Evolutionary conservation across 2,113 vertebrate genomes (phyloP).

Genomic region (Neogale vison): DNA sequence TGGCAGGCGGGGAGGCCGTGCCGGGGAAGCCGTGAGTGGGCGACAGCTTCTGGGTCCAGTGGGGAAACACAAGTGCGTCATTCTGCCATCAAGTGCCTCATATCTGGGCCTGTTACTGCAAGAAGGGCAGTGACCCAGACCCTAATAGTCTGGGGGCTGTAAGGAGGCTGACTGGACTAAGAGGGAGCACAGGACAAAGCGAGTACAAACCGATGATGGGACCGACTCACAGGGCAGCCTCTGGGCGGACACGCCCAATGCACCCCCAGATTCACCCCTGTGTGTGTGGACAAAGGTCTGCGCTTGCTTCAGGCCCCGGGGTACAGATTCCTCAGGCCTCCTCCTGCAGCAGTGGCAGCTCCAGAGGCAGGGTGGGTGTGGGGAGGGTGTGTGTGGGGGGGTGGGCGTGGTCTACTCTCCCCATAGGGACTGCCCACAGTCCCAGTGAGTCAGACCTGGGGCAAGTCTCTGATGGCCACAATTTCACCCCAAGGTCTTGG

Average conservation of each 20-base stretch:
- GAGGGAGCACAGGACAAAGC: accelerated
- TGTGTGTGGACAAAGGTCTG: not conserved
- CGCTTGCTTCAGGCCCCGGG: not conserved
- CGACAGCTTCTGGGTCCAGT: not conserved
- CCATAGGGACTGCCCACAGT: not conserved
- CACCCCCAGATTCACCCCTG: not conserved
- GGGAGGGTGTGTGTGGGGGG: too few relatives aligned
- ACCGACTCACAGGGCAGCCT: not conserved
- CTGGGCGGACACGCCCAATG: accelerated
- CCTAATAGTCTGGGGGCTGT: not conserved
- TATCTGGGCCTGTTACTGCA: not conserved
- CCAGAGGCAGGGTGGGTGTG: not conserved
- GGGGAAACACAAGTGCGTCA: not conserved
- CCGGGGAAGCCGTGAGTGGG: accelerated
- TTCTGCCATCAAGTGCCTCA: not conserved
- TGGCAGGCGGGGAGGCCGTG: accelerated
- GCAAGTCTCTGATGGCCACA: not conserved
- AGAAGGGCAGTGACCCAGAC: not conserved
- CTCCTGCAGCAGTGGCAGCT: not conserved
- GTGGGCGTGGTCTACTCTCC: too few relatives aligned
- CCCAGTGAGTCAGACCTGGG: not conserved
- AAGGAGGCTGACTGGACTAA: not conserved
- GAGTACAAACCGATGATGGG: accelerated
- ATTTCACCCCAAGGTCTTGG: not conserved
- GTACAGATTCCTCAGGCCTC: not conserved